Base-by-base conservation (phyloP, 1,140 invertebrate genomes). In the Lanistes nyassanus region DNA sequence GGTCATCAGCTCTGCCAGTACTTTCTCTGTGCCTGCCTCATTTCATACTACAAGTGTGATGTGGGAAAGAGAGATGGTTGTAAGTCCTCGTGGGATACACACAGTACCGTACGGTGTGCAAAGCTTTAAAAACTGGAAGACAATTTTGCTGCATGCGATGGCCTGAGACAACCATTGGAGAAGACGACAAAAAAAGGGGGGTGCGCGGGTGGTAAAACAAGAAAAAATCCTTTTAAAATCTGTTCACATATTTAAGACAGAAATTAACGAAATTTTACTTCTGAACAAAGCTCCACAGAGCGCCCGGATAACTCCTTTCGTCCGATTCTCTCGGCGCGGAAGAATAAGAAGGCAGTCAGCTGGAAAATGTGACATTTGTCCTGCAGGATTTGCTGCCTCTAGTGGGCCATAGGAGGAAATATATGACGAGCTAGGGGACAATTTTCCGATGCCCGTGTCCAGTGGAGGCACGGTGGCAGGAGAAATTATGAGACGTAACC, bases 341-440 rank as follows among this genome's bases (percentile, higher is more conserved):
- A 47, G 42, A 47, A 55, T 29, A 7, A 60, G 13, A 58, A 37
- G n/a, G 34, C 5, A 58, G 70, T 26, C 34, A 39, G 65, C 16
- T 42, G 55, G 56, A 55, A 62, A 72, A 72, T 42, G 55, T 37
- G 56, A 62, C 70, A 62, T 56, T 72, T 56, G 23, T 62, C 70
- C 36, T 55, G 26, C 2, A 37, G 37, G 60, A 36, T 26, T 23
- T 23, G 11, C 56, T 60, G 56, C 29, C 70, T 60, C 42, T n/a
- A n/a, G 70, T 37, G 56, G 70, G 13, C 70, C 53, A 60, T 72
- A 26, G 31, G 55, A 36, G 34, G 2, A 29, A 21, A 19, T 72
- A 60, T 72, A 72, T 56, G 56, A 72, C 47, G n/a, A 19, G 51
- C 68, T 5, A 3, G 68, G 68, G 68, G 68, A 56, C 51, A 26